Evolutionary conservation across 1,140 invertebrate genomes (phyloP).

Genomic region (Macrobrachium rosenbergii): DNA sequence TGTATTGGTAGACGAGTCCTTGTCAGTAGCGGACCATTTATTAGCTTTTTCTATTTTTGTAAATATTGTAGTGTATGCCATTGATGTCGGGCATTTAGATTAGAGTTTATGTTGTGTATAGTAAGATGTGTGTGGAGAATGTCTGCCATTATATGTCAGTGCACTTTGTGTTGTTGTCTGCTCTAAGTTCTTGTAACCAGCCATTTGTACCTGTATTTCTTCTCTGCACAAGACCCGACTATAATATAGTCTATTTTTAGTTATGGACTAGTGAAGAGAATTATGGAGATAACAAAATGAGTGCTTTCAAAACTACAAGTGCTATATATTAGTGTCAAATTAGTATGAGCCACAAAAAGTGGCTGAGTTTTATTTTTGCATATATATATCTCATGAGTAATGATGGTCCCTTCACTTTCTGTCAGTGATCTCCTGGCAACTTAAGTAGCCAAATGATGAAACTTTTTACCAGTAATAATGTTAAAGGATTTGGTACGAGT

Average conservation of each 20-base stretch:
- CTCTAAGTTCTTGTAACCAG: slow-evolving; percentile 45
- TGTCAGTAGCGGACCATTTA: slow-evolving; percentile 30
- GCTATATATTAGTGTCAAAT: slow-evolving; percentile 62
- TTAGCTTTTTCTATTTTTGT: slow-evolving; percentile 62
- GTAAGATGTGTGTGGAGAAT: slow-evolving; percentile 39
- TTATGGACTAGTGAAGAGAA: slow-evolving; percentile 47
- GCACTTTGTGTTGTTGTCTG: slow-evolving; percentile 16
- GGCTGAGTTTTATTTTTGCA: slow-evolving; percentile 48
- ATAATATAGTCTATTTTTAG: slow-evolving; percentile 53
- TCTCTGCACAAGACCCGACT: slow-evolving; percentile 60
- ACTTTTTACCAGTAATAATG: too few relatives aligned
- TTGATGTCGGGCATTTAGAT: slow-evolving; percentile 63
- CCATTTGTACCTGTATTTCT: slow-evolving; percentile 62
- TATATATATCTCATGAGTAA: slow-evolving; percentile 13
- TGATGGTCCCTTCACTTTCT: slow-evolving; percentile 36
- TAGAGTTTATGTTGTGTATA: slow-evolving; percentile 55
- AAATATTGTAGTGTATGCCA: slow-evolving; percentile 61
- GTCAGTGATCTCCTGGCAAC: slow-evolving; percentile 20
- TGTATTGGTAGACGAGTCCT: slow-evolving; percentile 38
- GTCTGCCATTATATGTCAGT: slow-evolving; percentile 24
- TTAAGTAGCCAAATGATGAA: too few relatives aligned
- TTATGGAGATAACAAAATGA: slow-evolving; percentile 56
- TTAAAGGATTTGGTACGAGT: too few relatives aligned
- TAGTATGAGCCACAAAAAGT: slow-evolving; percentile 37
- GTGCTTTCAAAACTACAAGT: slow-evolving; percentile 64